Percentiles rank a stretch among this genome's conserved stretches.
phyloP scores from a whole-genome alignment of 2,797 vertebrate genomes.

The Bucorvus abyssinicus region DNA sequence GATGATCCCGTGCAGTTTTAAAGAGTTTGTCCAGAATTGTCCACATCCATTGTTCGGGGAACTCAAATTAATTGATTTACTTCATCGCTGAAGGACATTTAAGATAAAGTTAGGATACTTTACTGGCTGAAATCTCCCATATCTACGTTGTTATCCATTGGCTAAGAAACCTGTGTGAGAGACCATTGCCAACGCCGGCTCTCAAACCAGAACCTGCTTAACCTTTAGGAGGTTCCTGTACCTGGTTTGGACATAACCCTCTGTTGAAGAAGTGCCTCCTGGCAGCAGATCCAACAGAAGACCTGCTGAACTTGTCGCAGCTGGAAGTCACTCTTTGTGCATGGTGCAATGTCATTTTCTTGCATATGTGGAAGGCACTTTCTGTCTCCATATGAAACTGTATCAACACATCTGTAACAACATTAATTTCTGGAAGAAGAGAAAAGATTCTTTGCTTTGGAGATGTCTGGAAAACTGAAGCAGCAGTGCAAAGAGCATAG shows the following conservation, averaged over 20 bases:
- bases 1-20: fast-evolving
- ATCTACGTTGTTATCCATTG: too few species aligned
- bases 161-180: not conserved
- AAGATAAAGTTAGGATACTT: not conserved
- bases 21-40: not conserved
- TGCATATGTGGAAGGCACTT: not conserved
- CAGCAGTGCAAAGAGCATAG: not conserved
- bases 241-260: not conserved
- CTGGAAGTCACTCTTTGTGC: not conserved
- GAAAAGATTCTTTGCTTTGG: not conserved
- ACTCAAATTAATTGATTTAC: not conserved
- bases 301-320: not conserved
- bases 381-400: not conserved
- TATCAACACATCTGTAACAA: not conserved
- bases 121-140: not conserved
- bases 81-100: not conserved
- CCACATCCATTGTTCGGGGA: not conserved
- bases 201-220: not conserved
- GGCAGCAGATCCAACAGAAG: not conserved
- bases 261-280: not conserved
- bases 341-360: not conserved
- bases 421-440: not conserved
- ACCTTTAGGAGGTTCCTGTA: not conserved
- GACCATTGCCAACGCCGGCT: fast-evolving
- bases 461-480: not conserved